Evolutionary conservation across 2,797 vertebrate species (phyloP).

Genomic region (Anas bahamensis): DNA sequence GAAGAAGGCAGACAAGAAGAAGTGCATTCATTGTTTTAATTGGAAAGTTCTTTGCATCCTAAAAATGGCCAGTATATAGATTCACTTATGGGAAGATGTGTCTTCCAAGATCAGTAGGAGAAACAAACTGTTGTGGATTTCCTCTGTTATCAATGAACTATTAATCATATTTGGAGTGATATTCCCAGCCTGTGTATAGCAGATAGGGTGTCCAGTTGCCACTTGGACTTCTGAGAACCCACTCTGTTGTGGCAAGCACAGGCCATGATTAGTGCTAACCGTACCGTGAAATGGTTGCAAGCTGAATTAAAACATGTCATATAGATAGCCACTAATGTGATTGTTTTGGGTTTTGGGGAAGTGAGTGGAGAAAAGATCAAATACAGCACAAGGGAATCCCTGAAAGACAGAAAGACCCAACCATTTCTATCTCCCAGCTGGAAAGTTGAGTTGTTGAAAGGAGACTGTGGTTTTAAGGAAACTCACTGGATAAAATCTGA

Average conservation of each 20-base stretch:
- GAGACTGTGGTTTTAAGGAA: conserved; percentile 77
- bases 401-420: conserved; percentile 28
- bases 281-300: neutral
- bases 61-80: neutral
- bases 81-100: neutral
- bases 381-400: conserved; percentile 1
- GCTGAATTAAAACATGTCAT: conserved; percentile 31
- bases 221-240: neutral
- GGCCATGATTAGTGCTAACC: conserved; percentile 26
- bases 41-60: neutral
- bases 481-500: conserved; percentile 79
- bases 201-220: neutral
- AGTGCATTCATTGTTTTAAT: neutral
- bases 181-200: neutral
- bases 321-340: conserved; percentile 6
- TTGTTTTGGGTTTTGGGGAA: neutral
- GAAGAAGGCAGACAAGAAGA: neutral
- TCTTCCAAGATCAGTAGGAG: neutral
- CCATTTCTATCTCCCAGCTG: conserved; percentile 67
- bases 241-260: neutral
- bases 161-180: neutral
- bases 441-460: conserved; percentile 77
- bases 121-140: neutral
- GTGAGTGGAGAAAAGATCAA: conserved; percentile 22
- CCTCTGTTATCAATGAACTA: neutral